Evolutionary conservation across 2,797 vertebrate genomes (phyloP).

Genomic region (Onychomys leucogaster): DNA sequence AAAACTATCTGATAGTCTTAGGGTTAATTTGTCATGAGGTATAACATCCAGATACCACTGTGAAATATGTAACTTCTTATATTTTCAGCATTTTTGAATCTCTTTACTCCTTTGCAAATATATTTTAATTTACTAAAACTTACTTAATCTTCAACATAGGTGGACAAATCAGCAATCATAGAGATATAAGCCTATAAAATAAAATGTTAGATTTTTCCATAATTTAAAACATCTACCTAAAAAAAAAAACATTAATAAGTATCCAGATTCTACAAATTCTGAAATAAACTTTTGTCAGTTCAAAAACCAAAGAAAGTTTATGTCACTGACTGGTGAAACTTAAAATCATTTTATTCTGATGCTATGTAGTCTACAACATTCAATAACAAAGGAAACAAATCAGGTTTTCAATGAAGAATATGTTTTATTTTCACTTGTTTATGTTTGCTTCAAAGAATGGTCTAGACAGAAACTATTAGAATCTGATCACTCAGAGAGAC

Average conservation of each 20-base stretch:
- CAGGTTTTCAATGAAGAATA: background rate
- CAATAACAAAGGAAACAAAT: background rate
- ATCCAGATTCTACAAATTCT: background rate
- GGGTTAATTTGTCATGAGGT: background rate
- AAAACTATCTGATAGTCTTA: background rate
- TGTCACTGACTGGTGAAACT: background rate
- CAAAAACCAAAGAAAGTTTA: background rate
- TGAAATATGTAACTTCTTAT: background rate
- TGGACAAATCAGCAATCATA: background rate
- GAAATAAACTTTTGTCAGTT: background rate
- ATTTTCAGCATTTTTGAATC: background rate
- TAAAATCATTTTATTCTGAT: background rate
- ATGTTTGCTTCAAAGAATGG: background rate
- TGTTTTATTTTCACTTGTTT: background rate
- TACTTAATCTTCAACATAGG: background rate
- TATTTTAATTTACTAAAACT: background rate
- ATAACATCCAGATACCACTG: background rate
- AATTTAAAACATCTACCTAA: background rate
- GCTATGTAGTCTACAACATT: background rate
- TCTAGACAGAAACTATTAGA: background rate
- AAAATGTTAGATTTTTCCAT: background rate
- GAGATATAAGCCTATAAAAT: background rate
- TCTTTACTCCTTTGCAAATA: fast-evolving
- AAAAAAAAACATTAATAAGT: background rate
- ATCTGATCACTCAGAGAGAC: background rate